phyloP scores from a whole-genome alignment of 2,888 invertebrate genomes.

The Drosophila phalerata region DNA sequence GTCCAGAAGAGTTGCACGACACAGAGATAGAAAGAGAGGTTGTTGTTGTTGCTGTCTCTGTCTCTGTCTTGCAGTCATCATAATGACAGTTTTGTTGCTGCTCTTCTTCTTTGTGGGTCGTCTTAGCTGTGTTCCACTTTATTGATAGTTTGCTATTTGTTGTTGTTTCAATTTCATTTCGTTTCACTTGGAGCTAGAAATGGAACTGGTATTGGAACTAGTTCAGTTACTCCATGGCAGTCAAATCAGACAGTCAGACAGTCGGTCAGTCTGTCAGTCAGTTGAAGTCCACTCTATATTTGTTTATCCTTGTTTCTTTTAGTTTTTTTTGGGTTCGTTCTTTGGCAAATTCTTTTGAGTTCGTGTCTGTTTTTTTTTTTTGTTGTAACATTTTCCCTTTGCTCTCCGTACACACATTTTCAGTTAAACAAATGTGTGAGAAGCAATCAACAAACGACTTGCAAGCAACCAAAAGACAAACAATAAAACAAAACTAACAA shows the following conservation, averaged over 20 bases:
- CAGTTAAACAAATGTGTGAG: slow-evolving; percentile 44
- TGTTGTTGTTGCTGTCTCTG: slow-evolving; percentile 10
- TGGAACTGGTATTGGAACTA: slow-evolving; percentile 34
- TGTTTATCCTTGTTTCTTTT: slow-evolving; percentile 3
- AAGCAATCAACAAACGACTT: slow-evolving; percentile 36
- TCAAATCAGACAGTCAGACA: slow-evolving; percentile 29
- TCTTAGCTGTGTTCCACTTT: slow-evolving; percentile 47
- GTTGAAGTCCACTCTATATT: slow-evolving; percentile 5
- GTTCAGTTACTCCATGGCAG: slow-evolving; percentile 43
- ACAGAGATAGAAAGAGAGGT: neutral
- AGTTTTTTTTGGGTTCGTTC: slow-evolving; percentile 24
- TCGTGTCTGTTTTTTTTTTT: slow-evolving; percentile 16
- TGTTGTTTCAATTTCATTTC: slow-evolving; percentile 21
- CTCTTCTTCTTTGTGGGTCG: slow-evolving; percentile 36
- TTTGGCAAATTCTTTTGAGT: slow-evolving; percentile 58
- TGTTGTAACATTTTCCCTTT: slow-evolving; percentile 3
- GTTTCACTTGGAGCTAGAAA: slow-evolving; percentile 2
- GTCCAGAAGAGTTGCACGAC: slow-evolving; percentile 34
- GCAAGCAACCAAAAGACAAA: slow-evolving; percentile 35
- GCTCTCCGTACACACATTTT: slow-evolving; percentile 1
- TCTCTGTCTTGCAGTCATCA: slow-evolving; percentile 59
- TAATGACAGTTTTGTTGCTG: slow-evolving; percentile 50
- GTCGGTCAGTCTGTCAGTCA: slow-evolving; percentile 1
- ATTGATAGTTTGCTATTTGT: slow-evolving; percentile 15
- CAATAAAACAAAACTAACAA: slow-evolving; percentile 39